Evolutionary conservation across 2,113 vertebrate genomes (phyloP), one percentile per base, ranked within the genome.

Genomic region (Collichthys lucidus): DNA sequence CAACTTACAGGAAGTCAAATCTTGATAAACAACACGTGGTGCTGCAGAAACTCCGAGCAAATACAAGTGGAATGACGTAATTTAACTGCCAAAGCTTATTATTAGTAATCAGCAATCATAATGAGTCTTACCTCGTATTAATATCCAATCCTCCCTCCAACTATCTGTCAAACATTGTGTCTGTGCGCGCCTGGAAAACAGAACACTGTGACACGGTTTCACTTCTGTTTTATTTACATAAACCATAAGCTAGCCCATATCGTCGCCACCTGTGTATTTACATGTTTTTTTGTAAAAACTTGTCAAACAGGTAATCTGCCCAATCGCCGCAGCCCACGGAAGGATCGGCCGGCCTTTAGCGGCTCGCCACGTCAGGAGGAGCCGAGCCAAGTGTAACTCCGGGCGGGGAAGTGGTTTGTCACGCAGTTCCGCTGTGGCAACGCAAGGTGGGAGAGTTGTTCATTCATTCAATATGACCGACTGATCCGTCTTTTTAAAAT

Each of bases 281-380:
- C 86, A 91, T 26, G 26, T 26, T 26, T 91, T 63, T 78, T 65
- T 3, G 0, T 64, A 0, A 9, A 68, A 83, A 59, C 11, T 26
- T 35, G 29, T 17, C 70, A 52, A 66, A 84, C 78, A 63, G 29
- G 31, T 63, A 6, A 3, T 47, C 15, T 53, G 76, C 29, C 95
- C 95, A 96, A 96, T 95, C 49, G 74, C 46, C 0, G 83, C 60
- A 8, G 73, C 86, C 92, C 94, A 96, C 94, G 94, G 80, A 26
- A 19, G 17, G 53, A 78, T 47, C 16, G 46, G 62, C 10, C 74
- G 66, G 56, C 91, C 92, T 90, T 86, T 94, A 76, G 78, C 70
- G 61, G 77, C 78, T 29, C 89, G 95, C 94, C 95, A 95, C 95
- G 95, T 95, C 94, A 94, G 86, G 86, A 35, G 11, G 53, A 76